A percentile compares a stretch with the other conserved stretches of the same genome.
Conservation (phyloP, 2,113 vertebrate species). For the Tachycineta bicolor region DNA sequence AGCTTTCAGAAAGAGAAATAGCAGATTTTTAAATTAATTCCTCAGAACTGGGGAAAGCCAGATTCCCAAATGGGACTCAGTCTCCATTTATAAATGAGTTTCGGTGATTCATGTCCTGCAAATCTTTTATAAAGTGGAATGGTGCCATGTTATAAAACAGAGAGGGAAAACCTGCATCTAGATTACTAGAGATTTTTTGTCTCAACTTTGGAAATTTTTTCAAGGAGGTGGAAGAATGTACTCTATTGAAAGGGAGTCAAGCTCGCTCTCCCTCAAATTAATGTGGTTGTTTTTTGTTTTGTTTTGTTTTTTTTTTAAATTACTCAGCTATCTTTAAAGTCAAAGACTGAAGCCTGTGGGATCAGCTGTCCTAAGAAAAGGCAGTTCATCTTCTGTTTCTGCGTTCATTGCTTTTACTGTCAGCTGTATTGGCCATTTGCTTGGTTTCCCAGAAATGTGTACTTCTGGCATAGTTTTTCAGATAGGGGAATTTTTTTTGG, state of each 20-base stretch:
- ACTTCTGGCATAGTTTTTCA: conserved; percentile 38
- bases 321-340: conserved; percentile 2
- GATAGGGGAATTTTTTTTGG: conserved; percentile 57
- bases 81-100: conserved; percentile 12
- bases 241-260: neutral
- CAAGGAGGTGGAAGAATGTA: conserved; percentile 21
- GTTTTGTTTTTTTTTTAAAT: neutral
- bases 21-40: conserved; percentile 30
- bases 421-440: conserved; percentile 49
- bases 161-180: conserved; percentile 21
- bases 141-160: conserved; percentile 43
- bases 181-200: conserved; percentile 28
- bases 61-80: conserved; percentile 23
- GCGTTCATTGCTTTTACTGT: conserved; percentile 55
- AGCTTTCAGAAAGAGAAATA: neutral
- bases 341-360: neutral
- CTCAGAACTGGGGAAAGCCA: conserved; percentile 8
- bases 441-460: conserved; percentile 71
- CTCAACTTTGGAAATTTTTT: conserved; percentile 32
- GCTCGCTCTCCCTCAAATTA: neutral
- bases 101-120: conserved; percentile 19
- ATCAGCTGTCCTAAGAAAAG: conserved; percentile 27
- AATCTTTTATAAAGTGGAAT: conserved; percentile 33
- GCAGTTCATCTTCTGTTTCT: conserved; percentile 44
- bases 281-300: too few species aligned